These are phyloP conservation scores for Ips nitidus DNA, from an alignment of 1,140 invertebrate species.

Conservation along the genomic window DNA sequence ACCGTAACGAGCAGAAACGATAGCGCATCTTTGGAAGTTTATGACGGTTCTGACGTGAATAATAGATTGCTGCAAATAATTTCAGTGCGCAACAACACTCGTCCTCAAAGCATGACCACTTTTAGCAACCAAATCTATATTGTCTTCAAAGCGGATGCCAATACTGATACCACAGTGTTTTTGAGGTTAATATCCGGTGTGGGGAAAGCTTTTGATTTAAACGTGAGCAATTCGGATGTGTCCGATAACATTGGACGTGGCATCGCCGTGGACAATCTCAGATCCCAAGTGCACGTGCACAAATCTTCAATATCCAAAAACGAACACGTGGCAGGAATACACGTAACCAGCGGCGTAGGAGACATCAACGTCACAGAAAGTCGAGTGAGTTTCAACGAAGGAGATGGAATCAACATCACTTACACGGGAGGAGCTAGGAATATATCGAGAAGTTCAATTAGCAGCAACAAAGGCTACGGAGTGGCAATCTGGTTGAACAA, in stretches of 20 bases:
- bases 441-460: conserved; percentile 77
- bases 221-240: conserved; percentile 81
- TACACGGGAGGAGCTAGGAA: conserved; percentile 89
- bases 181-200: conserved; percentile 74
- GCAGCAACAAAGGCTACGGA: conserved; percentile 82
- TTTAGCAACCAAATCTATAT: conserved; percentile 76
- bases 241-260: conserved; percentile 92
- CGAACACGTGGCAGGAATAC: conserved; percentile 83
- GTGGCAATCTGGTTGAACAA: conserved; percentile 87
- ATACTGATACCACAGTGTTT: conserved; percentile 70
- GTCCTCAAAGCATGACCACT: conserved; percentile 82
- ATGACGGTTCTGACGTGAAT: conserved; percentile 71
- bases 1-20: conserved; percentile 73
- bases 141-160: conserved; percentile 68
- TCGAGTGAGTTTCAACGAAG: conserved; percentile 86
- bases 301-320: conserved; percentile 83
- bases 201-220: conserved; percentile 84
- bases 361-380: conserved; percentile 91
- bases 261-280: conserved; percentile 79
- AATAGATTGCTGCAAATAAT: conserved; percentile 71
- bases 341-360: conserved; percentile 82
- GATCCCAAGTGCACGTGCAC: conserved; percentile 78
- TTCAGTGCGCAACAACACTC: conserved; percentile 72
- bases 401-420: conserved; percentile 89
- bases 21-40: conserved; percentile 71